Evolutionary conservation across 1,140 invertebrate species (phyloP).

Genomic region (Gryon sp.): DNA sequence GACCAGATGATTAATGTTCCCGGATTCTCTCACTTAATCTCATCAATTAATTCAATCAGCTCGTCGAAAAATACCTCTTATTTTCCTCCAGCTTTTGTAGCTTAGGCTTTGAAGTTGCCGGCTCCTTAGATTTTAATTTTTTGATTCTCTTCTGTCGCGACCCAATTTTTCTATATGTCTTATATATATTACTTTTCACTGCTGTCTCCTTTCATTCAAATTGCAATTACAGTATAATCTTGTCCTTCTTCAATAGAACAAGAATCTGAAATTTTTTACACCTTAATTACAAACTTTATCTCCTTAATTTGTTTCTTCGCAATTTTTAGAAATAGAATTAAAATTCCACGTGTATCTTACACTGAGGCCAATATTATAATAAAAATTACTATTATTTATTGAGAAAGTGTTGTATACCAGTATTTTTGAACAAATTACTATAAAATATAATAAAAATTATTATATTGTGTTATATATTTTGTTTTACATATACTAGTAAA

Average conservation of each 20-base stretch:
- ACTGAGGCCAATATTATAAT: no score
- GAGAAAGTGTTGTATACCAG: no score
- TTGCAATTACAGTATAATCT: background rate
- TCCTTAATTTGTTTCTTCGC: no score
- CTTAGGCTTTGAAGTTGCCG: conserved; percentile 41
- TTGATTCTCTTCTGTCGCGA: conserved; percentile 9
- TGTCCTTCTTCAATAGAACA: background rate
- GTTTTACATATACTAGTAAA: no score
- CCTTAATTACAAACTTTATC: no score
- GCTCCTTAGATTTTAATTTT: conserved; percentile 41
- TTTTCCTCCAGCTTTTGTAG: conserved; percentile 44
- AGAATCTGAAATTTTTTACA: background rate
- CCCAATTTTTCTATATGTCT: conserved; percentile 33
- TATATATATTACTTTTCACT: conserved; percentile 10
- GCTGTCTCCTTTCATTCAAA: conserved; percentile 3
- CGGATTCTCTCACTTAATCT: conserved; percentile 46
- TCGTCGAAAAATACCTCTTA: conserved; percentile 43
- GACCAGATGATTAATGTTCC: conserved; percentile 38
- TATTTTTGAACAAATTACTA: no score
- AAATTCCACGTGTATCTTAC: no score
- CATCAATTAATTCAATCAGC: conserved; percentile 59
- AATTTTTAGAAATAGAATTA: no score
- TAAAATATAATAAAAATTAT: no score
- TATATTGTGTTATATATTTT: no score
- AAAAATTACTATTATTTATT: no score